A percentile compares a stretch with the other conserved stretches of the same genome.
Evolutionary conservation across 2,888 invertebrate genomes (phyloP).

Genomic region (Parascotia fuliginaria): DNA sequence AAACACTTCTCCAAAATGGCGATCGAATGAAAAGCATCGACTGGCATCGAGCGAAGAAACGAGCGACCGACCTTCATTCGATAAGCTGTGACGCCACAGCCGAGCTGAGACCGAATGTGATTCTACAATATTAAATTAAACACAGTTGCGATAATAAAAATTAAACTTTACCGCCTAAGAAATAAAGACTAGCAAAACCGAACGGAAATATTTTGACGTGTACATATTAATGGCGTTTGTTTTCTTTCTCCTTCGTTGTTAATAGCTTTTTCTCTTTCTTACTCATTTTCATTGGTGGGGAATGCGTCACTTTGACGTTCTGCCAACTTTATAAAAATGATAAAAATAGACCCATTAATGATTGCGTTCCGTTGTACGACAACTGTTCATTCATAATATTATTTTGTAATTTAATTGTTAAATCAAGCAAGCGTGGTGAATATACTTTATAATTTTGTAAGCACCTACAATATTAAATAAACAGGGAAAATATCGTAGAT

Average conservation of each 20-base stretch:
- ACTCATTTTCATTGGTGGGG: conserved; percentile 13
- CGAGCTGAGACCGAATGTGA: conserved; percentile 8
- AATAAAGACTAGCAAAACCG: not conserved
- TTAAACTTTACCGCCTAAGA: fast-evolving
- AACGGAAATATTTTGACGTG: not conserved
- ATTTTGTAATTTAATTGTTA: not conserved
- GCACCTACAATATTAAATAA: too few relatives aligned
- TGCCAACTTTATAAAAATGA: conserved; percentile 39
- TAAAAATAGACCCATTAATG: conserved; percentile 28
- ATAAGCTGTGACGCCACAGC: conserved; percentile 39
- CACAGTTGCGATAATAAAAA: conserved; percentile 3
- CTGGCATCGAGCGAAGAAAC: conserved; percentile 56
- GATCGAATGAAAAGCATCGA: conserved; percentile 61
- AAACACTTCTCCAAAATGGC: conserved; percentile 60
- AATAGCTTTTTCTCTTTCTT: conserved; percentile 21
- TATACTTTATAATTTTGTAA: too few relatives aligned
- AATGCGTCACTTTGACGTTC: conserved; percentile 22
- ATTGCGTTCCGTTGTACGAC: conserved; percentile 34
- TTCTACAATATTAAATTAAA: conserved; percentile 3
- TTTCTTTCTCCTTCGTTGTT: conserved; percentile 19
- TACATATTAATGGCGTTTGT: conserved; percentile 20
- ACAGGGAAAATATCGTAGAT: too few relatives aligned
- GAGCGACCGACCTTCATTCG: conserved; percentile 58
- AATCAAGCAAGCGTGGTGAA: too few relatives aligned
- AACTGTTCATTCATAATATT: not conserved